Evolutionary conservation across 2,888 invertebrate species (phyloP).

Genomic region (Stenodema calcarata): DNA sequence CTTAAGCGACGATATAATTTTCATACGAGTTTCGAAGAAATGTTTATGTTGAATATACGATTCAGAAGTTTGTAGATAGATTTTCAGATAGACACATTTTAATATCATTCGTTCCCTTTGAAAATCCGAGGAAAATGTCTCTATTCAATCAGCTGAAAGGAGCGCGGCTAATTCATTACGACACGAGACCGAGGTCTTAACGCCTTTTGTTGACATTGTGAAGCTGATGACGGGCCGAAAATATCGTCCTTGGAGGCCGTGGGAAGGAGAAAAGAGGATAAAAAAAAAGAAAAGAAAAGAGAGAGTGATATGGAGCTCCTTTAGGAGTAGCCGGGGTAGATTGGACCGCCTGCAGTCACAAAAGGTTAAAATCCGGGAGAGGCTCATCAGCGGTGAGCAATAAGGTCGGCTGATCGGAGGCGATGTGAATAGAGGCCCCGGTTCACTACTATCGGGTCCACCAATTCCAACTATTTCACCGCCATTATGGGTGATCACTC

Average conservation of each 20-base stretch:
- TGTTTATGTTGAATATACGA: too few relatives aligned
- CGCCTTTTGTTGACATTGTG: conserved; percentile 36
- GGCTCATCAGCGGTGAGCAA: neutral
- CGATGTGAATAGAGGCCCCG: neutral
- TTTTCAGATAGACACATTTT: too few relatives aligned
- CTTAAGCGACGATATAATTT: too few relatives aligned
- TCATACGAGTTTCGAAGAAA: too few relatives aligned
- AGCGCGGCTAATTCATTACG: conserved; percentile 13
- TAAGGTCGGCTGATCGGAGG: neutral
- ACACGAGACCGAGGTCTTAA: neutral
- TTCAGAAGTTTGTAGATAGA: too few relatives aligned
- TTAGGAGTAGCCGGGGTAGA: neutral
- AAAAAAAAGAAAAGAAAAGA: neutral
- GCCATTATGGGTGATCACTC: neutral
- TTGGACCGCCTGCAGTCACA: neutral
- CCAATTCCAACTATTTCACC: neutral
- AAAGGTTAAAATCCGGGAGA: neutral
- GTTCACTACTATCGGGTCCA: too few relatives aligned
- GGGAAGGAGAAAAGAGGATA: neutral
- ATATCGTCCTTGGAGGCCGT: neutral
- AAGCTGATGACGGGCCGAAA: neutral
- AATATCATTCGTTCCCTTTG: too few relatives aligned
- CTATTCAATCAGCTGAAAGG: neutral
- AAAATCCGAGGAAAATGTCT: neutral
- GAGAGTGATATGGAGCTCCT: neutral